Base-by-base conservation (phyloP, 2,797 vertebrate genomes). In the Amblyopsis hoosieri region DNA sequence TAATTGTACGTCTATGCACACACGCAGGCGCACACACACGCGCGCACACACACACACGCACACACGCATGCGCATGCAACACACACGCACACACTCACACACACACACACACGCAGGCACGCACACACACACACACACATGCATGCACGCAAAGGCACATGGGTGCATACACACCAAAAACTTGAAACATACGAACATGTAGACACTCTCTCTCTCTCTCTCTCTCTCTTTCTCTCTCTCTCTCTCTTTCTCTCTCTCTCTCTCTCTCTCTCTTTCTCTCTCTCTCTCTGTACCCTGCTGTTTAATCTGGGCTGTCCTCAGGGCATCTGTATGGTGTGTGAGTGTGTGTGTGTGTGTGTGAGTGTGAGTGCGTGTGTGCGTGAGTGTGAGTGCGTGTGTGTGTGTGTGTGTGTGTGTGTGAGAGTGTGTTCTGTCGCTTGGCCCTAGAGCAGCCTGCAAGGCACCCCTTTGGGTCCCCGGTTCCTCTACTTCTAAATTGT, bases 361-460 rank as follows among this genome's bases (percentile, higher is more conserved):
- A 45, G 48, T 52, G 49, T 17, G 60, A 45, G 14, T 14, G 58
- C n/a, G 55, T 45, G 45, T 48, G 45, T 58, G 8, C 62, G 42
- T 57, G 19, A 62, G 48, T 67, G 19, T 72, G 65, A 69, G 50
- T 60, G 57, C 51, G n/a, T 3, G 9, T 58, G 60, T 53, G 50
- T 62, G 60, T 53, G 48, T 52, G 49, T 13, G 60, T 54, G 14
- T 14, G 59, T 54, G 57, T 12, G 10, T 47, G 17, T 29, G 45
- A n/a, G 45, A 9, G 45, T 29, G 14, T 48, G 13, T n/a, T 50
- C 52, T 69, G 70, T 80, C 74, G 73, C 78, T 68, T 54, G 65
- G 66, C 71, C 76, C 73, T 71, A 68, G 14, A 60, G 75, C 70
- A 76, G 68, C 71, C 73, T 75, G 62, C 10, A n/a, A 55, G 73